phyloP scores from a whole-genome alignment of 1,140 invertebrate genomes.

The Popillia japonica region DNA sequence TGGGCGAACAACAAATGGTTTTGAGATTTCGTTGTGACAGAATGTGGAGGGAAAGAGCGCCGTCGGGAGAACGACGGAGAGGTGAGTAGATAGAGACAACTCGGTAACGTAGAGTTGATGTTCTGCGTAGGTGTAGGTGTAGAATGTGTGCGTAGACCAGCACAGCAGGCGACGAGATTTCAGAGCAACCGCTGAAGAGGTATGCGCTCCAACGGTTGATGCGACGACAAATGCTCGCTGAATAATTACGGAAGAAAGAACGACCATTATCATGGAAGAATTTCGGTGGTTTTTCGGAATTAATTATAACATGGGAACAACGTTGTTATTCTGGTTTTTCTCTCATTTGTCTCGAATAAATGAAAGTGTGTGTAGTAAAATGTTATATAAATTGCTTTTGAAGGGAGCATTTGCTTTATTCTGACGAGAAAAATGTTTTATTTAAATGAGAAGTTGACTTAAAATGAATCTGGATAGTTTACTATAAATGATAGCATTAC shows the following conservation, averaged over 20 bases:
- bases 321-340: neutral
- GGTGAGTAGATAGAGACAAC: neutral
- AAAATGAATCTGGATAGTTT: too few relatives aligned
- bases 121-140: conserved; percentile 3
- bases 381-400: neutral
- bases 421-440: neutral
- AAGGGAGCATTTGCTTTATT: neutral
- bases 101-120: neutral
- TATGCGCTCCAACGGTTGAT: neutral
- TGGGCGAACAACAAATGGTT: conserved; percentile 24
- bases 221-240: neutral
- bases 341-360: neutral
- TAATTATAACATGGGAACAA: neutral
- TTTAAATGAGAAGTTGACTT: too few relatives aligned
- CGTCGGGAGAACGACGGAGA: neutral
- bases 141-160: neutral
- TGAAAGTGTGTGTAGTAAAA: neutral
- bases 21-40: conserved; percentile 16
- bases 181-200: neutral
- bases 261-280: neutral
- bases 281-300: conserved; percentile 14
- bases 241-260: conserved; percentile 15
- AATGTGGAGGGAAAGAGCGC: neutral
- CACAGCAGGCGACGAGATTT: neutral
- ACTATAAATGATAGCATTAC: too few relatives aligned